Percentiles rank a stretch among this genome's conserved stretches.
These are phyloP conservation scores for Cactoblastis cactorum DNA, from an alignment of 2,888 invertebrate species.

Conservation along the genomic window DNA sequence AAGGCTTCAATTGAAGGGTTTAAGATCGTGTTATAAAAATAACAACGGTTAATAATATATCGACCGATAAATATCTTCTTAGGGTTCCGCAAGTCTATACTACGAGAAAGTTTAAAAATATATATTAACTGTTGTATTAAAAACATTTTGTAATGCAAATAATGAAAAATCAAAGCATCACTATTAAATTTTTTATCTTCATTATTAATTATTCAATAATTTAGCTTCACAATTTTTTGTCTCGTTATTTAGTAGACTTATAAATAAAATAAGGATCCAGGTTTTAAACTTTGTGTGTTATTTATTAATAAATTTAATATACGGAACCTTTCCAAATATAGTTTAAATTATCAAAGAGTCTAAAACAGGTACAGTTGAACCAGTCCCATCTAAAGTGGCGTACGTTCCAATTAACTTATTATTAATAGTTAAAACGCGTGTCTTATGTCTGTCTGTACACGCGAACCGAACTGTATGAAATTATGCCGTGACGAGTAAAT, in stretches of 20 bases:
- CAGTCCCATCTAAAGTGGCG: constrained; percentile 26
- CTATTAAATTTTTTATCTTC: no score
- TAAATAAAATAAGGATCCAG: no score
- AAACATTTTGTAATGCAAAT: neutral
- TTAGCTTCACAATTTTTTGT: no score
- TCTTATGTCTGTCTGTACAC: constrained; percentile 64
- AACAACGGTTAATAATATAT: constrained; percentile 45
- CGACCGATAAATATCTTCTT: constrained; percentile 32
- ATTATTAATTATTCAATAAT: no score
- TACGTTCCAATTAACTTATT: constrained; percentile 72
- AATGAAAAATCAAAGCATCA: no score
- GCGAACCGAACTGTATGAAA: constrained; percentile 56
- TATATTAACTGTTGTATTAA: neutral
- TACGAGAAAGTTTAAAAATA: neutral
- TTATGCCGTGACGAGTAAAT: constrained; percentile 48
- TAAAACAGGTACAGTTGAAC: constrained; percentile 11
- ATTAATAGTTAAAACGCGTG: constrained; percentile 68
- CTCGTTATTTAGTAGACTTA: no score
- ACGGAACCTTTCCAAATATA: neutral
- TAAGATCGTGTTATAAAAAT: constrained; percentile 33
- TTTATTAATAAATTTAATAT: constrained; percentile 5
- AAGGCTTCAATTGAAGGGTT: neutral
- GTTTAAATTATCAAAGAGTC: neutral
- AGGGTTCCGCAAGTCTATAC: constrained; percentile 16
- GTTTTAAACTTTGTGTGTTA: no score